phyloP scores from a whole-genome alignment of 1,140 invertebrate species.

The Oscheius sp. region DNA sequence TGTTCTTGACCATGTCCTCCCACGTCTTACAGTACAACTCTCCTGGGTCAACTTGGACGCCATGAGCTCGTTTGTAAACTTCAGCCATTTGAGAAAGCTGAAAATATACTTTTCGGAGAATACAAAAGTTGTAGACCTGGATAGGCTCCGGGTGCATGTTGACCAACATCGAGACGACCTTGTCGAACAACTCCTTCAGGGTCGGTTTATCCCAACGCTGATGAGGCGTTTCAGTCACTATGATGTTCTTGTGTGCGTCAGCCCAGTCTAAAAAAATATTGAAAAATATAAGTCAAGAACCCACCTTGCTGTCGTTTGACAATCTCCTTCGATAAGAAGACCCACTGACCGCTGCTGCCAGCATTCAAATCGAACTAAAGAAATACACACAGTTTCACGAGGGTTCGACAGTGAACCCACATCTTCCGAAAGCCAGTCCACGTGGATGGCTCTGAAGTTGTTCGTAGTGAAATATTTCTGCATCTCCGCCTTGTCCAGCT shows the following conservation, averaged over 20 bases:
- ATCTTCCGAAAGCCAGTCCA: background rate
- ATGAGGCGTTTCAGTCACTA: background rate
- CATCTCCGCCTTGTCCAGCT: background rate
- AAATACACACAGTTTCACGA: background rate
- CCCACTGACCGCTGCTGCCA: background rate
- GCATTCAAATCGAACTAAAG: background rate
- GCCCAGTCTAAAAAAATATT: background rate
- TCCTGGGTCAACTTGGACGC: background rate
- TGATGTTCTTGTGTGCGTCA: background rate
- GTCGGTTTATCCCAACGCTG: background rate
- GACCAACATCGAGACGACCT: background rate
- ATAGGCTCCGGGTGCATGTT: background rate
- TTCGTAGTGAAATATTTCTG: background rate
- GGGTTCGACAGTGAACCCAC: background rate
- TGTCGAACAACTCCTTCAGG: background rate
- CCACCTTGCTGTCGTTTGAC: background rate
- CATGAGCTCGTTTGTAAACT: background rate
- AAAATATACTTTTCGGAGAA: background rate
- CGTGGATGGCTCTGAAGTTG: background rate
- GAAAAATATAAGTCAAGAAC: background rate
- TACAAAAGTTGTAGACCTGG: background rate
- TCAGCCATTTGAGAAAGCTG: background rate
- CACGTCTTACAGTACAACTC: background rate
- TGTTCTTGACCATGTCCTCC: background rate
- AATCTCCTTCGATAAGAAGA: background rate